Percentiles rank a stretch among this genome's conserved stretches.
These are phyloP conservation scores for Ictalurus furcatus DNA, from an alignment of 2,113 vertebrate genomes.

Conservation along the genomic window DNA sequence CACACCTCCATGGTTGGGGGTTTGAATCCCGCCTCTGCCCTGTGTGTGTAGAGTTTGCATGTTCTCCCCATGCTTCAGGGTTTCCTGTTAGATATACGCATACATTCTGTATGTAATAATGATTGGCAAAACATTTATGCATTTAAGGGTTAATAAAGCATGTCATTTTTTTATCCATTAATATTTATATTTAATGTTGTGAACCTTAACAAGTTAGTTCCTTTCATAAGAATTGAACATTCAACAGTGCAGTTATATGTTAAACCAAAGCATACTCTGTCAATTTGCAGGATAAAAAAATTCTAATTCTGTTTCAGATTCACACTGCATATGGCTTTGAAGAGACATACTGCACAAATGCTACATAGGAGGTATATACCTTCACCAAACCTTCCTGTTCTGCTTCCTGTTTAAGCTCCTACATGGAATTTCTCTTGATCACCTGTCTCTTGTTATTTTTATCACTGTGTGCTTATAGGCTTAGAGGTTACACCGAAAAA, in stretches of 20 bases:
- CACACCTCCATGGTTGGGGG: too few relatives aligned
- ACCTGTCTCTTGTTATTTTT: constrained; percentile 3
- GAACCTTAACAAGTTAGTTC: not conserved
- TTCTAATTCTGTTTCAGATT: not conserved
- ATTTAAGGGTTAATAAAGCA: not conserved
- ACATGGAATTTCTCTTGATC: not conserved
- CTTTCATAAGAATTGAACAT: not conserved
- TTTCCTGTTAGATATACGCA: too few relatives aligned
- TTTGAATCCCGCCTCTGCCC: too few relatives aligned
- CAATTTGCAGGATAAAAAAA: not conserved
- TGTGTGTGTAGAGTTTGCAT: too few relatives aligned
- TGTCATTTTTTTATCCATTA: not conserved
- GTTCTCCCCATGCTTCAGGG: too few relatives aligned
- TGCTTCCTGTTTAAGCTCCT: not conserved
- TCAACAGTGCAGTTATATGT: not conserved
- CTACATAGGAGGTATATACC: not conserved
- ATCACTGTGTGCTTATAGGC: not conserved
- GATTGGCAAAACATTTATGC: too few relatives aligned
- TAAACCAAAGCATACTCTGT: not conserved
- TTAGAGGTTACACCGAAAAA: not conserved
- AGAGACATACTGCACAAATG: not conserved
- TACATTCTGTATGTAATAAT: too few relatives aligned
- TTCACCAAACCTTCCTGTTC: not conserved
- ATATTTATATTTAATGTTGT: not conserved
- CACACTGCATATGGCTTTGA: constrained; percentile 8